Evolutionary conservation across 2,797 vertebrate genomes (phyloP), one percentile per base, ranked within the genome.

Genomic region (Melanotaenia boesemani): DNA sequence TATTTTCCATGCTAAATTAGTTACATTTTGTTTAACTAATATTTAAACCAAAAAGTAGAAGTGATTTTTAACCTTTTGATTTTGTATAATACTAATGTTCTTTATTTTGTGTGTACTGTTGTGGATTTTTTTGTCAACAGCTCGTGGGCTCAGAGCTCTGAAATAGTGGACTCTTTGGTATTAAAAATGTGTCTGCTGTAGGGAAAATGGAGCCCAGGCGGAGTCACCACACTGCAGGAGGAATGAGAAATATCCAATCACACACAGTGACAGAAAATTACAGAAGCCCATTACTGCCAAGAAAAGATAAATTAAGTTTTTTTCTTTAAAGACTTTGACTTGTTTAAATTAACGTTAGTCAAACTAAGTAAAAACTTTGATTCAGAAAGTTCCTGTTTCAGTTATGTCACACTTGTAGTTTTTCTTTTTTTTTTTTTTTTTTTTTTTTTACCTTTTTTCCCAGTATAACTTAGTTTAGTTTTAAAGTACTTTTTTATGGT

Each of bases 21-120:
- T 93, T 88, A 89, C 85, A 81, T 88, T 92, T 86, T 82, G 77
- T 80, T 83, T 80, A 90, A 65, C 70, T 82, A 56, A 89, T 93
- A 91, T 94, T 93, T 92, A 92, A 94, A 93, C 90, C 91, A 91
- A 93, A 93, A 91, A 81, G 83, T 93, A 91, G 94, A 83, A 71
- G 68, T 50, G 67, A 85, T 85, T 74, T 86, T 86, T 77, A 82
- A 79, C 71, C 64, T 81, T 82, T 87, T 39, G 56, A 56, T 87
- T 81, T 81, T 86, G 74, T 80, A 52, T 86, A 67, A 83, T 81
- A 63, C 46, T 52, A 63, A 74, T 74, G 37, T 70, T 72, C 5
- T 70, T 62, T 69, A 24, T 26, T 54, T 13, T 22, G 64, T 30
- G 28, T 0, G 39, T 48, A n/a, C 80, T 50, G 36, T 82, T 74